phyloP scores from a whole-genome alignment of 2,888 invertebrate genomes.

The Calameuta idolon region DNA sequence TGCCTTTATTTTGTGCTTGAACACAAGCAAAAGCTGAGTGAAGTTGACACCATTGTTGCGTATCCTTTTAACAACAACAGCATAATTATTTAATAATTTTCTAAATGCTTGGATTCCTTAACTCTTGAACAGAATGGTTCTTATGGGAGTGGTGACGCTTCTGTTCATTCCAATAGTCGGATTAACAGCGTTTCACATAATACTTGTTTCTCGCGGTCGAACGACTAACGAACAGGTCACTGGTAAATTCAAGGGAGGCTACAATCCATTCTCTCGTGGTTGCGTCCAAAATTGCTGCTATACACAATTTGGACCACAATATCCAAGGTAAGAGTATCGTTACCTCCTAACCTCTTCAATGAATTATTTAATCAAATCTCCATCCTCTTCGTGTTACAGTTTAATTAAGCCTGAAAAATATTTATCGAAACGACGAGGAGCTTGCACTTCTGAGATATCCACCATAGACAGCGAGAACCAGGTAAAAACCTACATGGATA shows the following conservation, averaged over 20 bases:
- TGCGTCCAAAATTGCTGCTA: slow-evolving; percentile 96
- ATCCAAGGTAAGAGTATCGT: slow-evolving; percentile 84
- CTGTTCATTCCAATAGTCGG: slow-evolving; percentile 97
- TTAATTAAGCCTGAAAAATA: slow-evolving; percentile 78
- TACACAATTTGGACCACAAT: slow-evolving; percentile 95
- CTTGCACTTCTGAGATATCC: slow-evolving; percentile 67
- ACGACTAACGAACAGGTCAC: slow-evolving; percentile 99
- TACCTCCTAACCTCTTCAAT: slow-evolving; percentile 9
- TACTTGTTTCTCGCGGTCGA: slow-evolving; percentile 94
- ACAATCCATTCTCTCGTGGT: slow-evolving; percentile 97
- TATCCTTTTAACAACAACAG: slow-evolving; percentile 76
- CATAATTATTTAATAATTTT: slow-evolving; percentile 23
- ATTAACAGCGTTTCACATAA: slow-evolving; percentile 97
- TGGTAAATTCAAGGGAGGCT: slow-evolving; percentile 98
- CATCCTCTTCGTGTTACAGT: slow-evolving; percentile 63
- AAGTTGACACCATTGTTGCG: slow-evolving; percentile 86
- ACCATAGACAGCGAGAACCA: slow-evolving; percentile 81
- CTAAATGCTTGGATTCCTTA: neutral
- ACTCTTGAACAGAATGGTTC: slow-evolving; percentile 76
- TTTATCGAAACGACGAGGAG: slow-evolving; percentile 72
- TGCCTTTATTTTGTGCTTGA: slow-evolving; percentile 93
- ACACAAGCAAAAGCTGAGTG: slow-evolving; percentile 83
- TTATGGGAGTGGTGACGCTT: slow-evolving; percentile 92
- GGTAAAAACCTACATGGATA: slow-evolving; percentile 95
- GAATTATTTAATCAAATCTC: slow-evolving; percentile 16